Percentiles rank a stretch among this genome's conserved stretches.
Conservation (phyloP, 2,113 vertebrate species). For the Gobiocypris rarus region DNA sequence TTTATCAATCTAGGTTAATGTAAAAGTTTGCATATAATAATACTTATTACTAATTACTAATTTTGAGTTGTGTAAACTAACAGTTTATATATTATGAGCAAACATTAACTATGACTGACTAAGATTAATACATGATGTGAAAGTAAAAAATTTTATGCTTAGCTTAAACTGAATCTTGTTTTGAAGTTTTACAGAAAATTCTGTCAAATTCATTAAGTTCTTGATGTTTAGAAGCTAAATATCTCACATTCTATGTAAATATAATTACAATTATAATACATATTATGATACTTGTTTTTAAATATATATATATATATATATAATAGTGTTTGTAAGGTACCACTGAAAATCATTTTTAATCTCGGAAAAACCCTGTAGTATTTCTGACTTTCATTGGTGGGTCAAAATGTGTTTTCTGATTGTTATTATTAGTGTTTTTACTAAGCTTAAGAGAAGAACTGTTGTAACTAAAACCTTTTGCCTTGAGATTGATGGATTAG, state of each 20-base stretch:
- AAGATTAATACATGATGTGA: background rate
- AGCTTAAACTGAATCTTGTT: background rate
- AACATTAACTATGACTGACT: background rate
- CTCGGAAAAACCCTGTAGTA: background rate
- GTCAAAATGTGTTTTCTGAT: background rate
- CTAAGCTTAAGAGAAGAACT: background rate
- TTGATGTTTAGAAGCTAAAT: too few species aligned
- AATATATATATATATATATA: background rate
- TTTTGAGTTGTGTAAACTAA: background rate
- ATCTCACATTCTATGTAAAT: background rate
- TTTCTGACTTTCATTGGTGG: constrained; percentile 2
- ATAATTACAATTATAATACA: background rate
- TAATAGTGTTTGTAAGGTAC: background rate
- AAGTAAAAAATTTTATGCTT: background rate
- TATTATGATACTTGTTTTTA: background rate
- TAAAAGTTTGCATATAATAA: background rate
- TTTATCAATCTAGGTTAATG: background rate
- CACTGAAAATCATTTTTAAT: background rate
- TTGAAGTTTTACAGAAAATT: background rate
- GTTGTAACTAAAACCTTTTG: constrained; percentile 18
- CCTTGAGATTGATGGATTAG: constrained; percentile 17
- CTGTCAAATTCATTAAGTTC: too few species aligned
- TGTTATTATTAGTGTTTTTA: constrained; percentile 22
- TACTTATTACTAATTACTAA: background rate
- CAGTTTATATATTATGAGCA: background rate